Percentiles rank a stretch among this genome's conserved stretches.
Conservation (phyloP, 2,797 vertebrate species). For the Neoniphon sammara region DNA sequence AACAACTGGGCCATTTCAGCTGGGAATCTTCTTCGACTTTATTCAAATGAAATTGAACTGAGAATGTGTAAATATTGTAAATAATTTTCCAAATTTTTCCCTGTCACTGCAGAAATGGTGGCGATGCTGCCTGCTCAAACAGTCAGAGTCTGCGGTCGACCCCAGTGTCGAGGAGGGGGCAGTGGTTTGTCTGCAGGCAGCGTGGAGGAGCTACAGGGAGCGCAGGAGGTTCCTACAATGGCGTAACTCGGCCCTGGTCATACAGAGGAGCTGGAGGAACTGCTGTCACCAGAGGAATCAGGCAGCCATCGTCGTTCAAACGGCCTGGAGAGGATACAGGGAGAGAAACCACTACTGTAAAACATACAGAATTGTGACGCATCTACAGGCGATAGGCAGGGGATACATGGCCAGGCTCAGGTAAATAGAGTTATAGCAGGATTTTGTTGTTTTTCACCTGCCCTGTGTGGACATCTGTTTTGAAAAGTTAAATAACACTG, state of each 20-base stretch:
- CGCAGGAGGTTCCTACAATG: constrained; percentile 84
- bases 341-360: constrained; percentile 75
- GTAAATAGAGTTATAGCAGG: constrained; percentile 73
- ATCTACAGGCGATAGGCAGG: constrained; percentile 85
- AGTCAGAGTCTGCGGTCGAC: constrained; percentile 61
- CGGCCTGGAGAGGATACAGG: constrained; percentile 85
- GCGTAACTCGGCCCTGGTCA: constrained; percentile 80
- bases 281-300: constrained; percentile 56
- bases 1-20: neutral
- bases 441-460: neutral
- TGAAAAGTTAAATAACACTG: neutral
- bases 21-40: neutral
- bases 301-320: constrained; percentile 87
- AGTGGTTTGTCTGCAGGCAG: constrained; percentile 85
- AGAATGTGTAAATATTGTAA: neutral
- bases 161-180: constrained; percentile 76
- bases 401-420: constrained; percentile 87
- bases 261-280: constrained; percentile 90
- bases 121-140: constrained; percentile 82
- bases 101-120: constrained; percentile 83
- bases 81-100: neutral
- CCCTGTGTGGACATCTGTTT: no score
- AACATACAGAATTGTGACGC: constrained; percentile 69
- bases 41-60: neutral
- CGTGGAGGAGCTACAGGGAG: constrained; percentile 87